phyloP scores from a whole-genome alignment of 2,797 vertebrate species.

The Valencia hispanica region DNA sequence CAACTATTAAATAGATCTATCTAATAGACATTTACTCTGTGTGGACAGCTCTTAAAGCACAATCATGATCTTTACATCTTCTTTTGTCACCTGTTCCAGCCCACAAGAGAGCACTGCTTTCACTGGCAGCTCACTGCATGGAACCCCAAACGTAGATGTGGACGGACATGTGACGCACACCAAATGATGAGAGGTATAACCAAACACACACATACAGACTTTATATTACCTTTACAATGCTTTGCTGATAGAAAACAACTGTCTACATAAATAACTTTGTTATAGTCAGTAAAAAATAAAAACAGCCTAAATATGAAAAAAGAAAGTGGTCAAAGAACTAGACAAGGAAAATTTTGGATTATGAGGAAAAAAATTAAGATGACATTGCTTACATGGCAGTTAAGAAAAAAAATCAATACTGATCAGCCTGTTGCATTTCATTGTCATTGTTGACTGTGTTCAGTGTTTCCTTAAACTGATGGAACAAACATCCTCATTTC shows the following conservation, averaged over 20 bases:
- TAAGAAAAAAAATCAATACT: background rate
- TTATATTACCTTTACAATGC: background rate
- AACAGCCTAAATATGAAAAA: background rate
- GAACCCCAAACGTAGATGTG: background rate
- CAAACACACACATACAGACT: background rate
- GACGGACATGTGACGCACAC: background rate
- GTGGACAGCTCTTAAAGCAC: background rate
- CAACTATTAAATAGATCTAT: background rate
- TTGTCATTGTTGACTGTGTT: too few relatives aligned
- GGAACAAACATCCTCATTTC: too few relatives aligned
- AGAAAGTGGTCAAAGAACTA: background rate
- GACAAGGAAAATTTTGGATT: background rate
- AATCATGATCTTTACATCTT: background rate
- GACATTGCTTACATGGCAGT: background rate
- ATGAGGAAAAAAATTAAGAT: background rate
- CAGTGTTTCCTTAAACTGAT: too few relatives aligned
- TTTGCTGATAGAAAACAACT: background rate
- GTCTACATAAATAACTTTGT: background rate
- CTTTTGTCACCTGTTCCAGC: background rate
- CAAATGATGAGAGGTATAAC: background rate
- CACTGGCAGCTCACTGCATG: background rate
- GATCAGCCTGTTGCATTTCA: too few relatives aligned
- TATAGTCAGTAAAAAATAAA: background rate
- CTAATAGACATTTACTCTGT: background rate
- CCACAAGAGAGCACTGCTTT: background rate